Base-by-base conservation (phyloP, 2,888 invertebrate species). In the Mongoloraphidia duomilia region DNA sequence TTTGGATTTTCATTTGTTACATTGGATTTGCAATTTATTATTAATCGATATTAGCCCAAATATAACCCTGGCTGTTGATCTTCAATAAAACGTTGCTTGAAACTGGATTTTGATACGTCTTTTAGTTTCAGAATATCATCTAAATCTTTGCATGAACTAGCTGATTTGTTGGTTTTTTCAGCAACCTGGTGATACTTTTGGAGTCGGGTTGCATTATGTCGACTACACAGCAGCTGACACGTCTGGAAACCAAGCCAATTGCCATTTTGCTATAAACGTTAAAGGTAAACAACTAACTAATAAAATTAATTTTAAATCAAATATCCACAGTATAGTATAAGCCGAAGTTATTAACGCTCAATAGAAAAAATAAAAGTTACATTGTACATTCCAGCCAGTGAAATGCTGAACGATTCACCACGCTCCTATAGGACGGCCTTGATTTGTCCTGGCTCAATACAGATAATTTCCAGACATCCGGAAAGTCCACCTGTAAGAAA, bases 181-280 rank as follows among this genome's bases (percentile, higher is more conserved):
- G 8, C 12, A 34, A 34, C 76, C 81, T n/a, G 81, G 81, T 44
- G 72, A 75, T 50, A 60, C 69, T 50, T 73, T 82, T 58, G 69
- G 73, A 9, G 62, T 68, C 17, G 82, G 82, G 8, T 62, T 72
- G 38, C 80, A 82, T 61, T 73, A 75, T 47, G 70, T 82, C 14
- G 74, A 73, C 49, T 82, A 82, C 57, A 71, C 79, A 52, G 82
- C 78, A 13, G 75, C 74, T 53, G 81, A 80, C 60, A 71, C 73
- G 33, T 74, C 78, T 55, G 79, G 79, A 44, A 74, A 76, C 59
- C 71, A 72, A 55, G 76, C 76, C 43, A 73, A 74, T 54, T 82
- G 82, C 62, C 75, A 74, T 58, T 82, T 82, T 63, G 73, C 73
- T 14, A 70, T 82, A 51, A 72, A 71, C 53, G 73, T 81, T 45